These are phyloP conservation scores for Pangasius sanitwongsei DNA, from an alignment of 2,797 vertebrate genomes.

Conservation along the genomic window DNA sequence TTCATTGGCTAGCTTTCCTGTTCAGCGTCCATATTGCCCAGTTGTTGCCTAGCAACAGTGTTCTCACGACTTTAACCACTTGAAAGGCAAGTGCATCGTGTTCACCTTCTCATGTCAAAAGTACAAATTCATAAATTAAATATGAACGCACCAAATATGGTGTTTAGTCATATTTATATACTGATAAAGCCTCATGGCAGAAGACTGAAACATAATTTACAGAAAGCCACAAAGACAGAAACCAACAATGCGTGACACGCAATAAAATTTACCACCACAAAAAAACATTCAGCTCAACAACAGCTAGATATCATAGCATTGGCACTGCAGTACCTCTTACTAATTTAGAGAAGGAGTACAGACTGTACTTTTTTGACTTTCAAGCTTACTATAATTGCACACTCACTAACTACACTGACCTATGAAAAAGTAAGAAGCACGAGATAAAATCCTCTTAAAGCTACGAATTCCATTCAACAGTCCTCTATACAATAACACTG, in stretches of 20 bases:
- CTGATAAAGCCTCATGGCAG: background rate
- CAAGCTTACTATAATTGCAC: background rate
- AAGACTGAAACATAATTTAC: constrained; percentile 3
- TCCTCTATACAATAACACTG: constrained; percentile 32
- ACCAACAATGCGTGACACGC: background rate
- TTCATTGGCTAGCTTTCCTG: background rate
- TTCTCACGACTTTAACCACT: background rate
- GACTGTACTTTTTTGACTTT: constrained; percentile 10
- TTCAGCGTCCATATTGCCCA: background rate
- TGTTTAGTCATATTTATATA: background rate
- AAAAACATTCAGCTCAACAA: constrained; percentile 38
- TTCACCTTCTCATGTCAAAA: constrained; percentile 10
- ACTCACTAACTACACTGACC: constrained; percentile 14
- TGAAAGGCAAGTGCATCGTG: constrained; percentile 16
- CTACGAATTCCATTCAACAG: constrained; percentile 17
- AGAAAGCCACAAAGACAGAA: constrained; percentile 18
- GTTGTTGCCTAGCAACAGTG: constrained; percentile 23
- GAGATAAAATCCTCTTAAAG: constrained; percentile 26
- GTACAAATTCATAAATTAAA: constrained; percentile 12
- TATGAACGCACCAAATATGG: background rate
- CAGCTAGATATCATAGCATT: constrained; percentile 1
- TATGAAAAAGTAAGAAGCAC: constrained; percentile 20
- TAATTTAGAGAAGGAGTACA: constrained; percentile 21
- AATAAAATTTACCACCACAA: constrained; percentile 12
- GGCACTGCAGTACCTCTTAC: constrained; percentile 30